Evolutionary conservation across 2,888 invertebrate genomes (phyloP), one percentile per base, ranked within the genome.

Genomic region (Caenorhabditis drosophilae): DNA sequence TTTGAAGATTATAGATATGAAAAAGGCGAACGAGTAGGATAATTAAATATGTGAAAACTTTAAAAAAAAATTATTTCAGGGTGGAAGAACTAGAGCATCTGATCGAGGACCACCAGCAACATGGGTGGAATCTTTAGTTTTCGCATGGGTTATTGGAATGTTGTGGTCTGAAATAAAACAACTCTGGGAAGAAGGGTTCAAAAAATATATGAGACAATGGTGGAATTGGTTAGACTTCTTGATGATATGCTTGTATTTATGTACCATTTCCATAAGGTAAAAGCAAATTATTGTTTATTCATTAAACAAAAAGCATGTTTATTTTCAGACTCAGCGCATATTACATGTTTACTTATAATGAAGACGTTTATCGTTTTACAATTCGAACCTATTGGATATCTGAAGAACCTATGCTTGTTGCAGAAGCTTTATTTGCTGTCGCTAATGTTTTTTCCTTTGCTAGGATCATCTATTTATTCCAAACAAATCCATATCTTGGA

Each of bases 151-250:
- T 4, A 82, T 85, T 60, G 86, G 87, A 36, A 87, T 87, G 83
- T 84, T 87, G 26, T 87, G 87, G 87, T 85, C 86, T 0, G 87
- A 87, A 69, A 86, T 87, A 77, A 87, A 87, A 71, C 87, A 87
- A 77, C 78, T 87, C n/a, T 87, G 87, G 87, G 87, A 87, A 55
- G 87, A 87, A 74, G 87, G 87, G 2, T 78, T 87, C 49, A 85
- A 85, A 60, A 86, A 86, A 22, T 87, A 87, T 77, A 83, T 86
- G 23, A 80, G 85, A 15, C 87, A 87, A 73, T 87, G 87, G 87
- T 87, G 87, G 87, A 87, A 87, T 79, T 87, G 87, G 87, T 82
- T 87, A 40, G 87, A 87, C 78, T 87, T 87, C 74, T 85, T 87
- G 64, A 87, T 87, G 87, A 84, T 87, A 15, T 87, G 87, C 20